Evolutionary conservation across 2,797 vertebrate genomes (phyloP).

Genomic region (Rhynchotus rufescens): DNA sequence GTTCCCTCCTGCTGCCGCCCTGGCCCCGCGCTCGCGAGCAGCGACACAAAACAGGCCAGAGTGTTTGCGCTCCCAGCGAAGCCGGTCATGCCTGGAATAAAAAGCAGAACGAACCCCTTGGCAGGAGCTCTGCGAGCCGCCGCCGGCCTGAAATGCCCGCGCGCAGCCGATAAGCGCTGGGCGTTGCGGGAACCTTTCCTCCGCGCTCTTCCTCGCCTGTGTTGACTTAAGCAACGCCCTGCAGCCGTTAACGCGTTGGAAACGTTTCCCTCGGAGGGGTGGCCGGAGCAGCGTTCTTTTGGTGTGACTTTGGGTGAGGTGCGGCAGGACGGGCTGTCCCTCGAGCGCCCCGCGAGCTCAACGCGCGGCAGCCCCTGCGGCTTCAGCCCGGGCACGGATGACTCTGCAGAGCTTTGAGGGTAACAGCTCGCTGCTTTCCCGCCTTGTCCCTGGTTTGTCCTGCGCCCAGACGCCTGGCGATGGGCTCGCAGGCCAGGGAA

Average conservation of each 20-base stretch:
- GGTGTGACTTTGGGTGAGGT: not conserved
- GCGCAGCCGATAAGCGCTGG: not conserved
- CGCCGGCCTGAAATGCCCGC: not conserved
- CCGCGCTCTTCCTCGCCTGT: not conserved
- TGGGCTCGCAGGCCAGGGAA: not conserved
- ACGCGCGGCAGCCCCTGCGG: too few species aligned
- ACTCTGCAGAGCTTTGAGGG: not conserved
- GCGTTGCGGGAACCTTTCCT: fast-evolving
- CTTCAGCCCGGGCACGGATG: fast-evolving
- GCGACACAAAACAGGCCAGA: not conserved
- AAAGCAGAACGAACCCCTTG: not conserved
- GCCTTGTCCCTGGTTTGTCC: not conserved
- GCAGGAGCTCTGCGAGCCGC: not conserved
- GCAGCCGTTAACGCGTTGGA: not conserved
- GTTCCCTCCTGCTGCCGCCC: fast-evolving
- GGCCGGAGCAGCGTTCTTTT: too few species aligned
- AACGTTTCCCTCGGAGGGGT: not conserved
- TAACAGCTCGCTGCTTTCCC: not conserved
- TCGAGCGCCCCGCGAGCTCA: not conserved
- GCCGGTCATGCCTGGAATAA: not conserved
- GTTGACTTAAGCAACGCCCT: not conserved
- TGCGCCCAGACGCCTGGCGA: fast-evolving
- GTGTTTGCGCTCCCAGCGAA: not conserved
- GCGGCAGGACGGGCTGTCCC: too few species aligned
- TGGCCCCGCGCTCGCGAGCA: fast-evolving